Evolutionary conservation across 2,888 invertebrate species (phyloP), one percentile per base, ranked within the genome.

Genomic region (Fragum sueziense): DNA sequence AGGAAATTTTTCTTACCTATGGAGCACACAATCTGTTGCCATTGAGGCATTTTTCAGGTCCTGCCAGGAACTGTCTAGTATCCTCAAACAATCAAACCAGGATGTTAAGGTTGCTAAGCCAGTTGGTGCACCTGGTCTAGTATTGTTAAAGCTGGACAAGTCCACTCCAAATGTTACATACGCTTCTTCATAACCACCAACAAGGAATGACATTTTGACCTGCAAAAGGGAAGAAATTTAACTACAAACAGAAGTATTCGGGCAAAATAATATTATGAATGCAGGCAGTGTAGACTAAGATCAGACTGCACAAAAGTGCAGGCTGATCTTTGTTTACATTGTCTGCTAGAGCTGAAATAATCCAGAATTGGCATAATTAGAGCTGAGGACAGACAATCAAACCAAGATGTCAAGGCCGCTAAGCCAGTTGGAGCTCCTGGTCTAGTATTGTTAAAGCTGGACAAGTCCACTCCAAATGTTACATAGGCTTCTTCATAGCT

Each of bases 171-270:
- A 84, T 72, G 81, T 80, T 3, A 84, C 79, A 70, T 79, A 74
- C 4, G 79, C 80, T 41, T 79, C 54, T 65, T 84, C 80, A 31
- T 73, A 70, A 7, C 62, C 71, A 27, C 65, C 80, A 37, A 47
- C 65, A 59, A 74, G 79, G 33, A 84, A 79, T n/a, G 76, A 74
- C n/a, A 84, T 33, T 67, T 84, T 84, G 11, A 84, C 79, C 84
- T 80, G 59, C 2, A 71, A 27, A 25, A 14, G 1, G 25, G 22
- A 65, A 11, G 22, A 54, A 54, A 54, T 25, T 1, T n/a, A n/a
- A n/a, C n/a, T n/a, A n/a, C n/a, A n/a, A n/a, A n/a, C n/a, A n/a
- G n/a, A n/a, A n/a, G n/a, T n/a, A n/a, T n/a, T n/a, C n/a, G n/a
- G n/a, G n/a, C n/a, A n/a, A n/a, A n/a, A n/a, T n/a, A n/a, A n/a